These are phyloP conservation scores for Pavo muticus DNA, from an alignment of 2,113 vertebrate genomes.

Conservation along the genomic window DNA sequence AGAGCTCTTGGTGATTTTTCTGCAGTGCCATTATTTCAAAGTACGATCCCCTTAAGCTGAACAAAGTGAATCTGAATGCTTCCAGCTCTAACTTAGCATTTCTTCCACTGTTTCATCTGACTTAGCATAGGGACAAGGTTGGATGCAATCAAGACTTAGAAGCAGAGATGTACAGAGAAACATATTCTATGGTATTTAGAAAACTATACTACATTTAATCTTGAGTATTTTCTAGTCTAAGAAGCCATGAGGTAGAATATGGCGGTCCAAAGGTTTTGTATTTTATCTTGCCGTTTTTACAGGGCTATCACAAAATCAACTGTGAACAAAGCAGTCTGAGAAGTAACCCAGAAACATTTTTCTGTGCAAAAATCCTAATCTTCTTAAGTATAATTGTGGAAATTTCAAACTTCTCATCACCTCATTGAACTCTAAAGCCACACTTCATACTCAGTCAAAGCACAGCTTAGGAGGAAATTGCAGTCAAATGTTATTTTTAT, in stretches of 20 bases:
- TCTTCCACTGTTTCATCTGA: background rate
- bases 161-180: background rate
- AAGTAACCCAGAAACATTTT: background rate
- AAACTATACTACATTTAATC: background rate
- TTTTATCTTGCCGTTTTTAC: background rate
- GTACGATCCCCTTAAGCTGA: background rate
- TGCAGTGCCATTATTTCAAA: background rate
- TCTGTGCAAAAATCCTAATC: background rate
- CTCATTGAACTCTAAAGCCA: background rate
- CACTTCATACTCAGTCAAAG: background rate
- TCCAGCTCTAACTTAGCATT: background rate
- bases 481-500: background rate
- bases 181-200: fast-evolving
- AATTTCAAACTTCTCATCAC: background rate
- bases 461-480: background rate
- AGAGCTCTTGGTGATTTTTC: background rate
- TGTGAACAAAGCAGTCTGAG: background rate
- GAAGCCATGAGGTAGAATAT: background rate
- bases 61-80: background rate
- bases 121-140: background rate
- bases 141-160: background rate
- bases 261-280: background rate
- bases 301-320: background rate
- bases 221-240: background rate
- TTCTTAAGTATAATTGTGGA: background rate